phyloP scores from a whole-genome alignment of 1,140 invertebrate genomes.

The Agrypnia vestita region DNA sequence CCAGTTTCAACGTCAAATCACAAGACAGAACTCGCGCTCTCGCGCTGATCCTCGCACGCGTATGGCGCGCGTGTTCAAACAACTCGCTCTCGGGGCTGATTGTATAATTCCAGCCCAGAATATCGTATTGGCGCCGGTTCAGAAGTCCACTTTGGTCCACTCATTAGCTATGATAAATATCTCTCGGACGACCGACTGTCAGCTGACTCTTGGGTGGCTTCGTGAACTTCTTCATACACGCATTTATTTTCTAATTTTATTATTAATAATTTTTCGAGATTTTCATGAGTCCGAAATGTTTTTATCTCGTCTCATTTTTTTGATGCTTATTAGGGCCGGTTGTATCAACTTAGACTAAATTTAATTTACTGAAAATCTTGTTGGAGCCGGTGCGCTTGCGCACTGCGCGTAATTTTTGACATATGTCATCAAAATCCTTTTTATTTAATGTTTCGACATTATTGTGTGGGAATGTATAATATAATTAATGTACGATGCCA shows the following conservation, averaged over 20 bases:
- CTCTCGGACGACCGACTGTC: slow-evolving; percentile 21
- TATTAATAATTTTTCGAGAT: slow-evolving; percentile 29
- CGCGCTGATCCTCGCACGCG: no score
- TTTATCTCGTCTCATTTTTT: slow-evolving; percentile 8
- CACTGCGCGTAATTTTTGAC: no score
- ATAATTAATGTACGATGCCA: no score
- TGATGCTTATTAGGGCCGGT: no score
- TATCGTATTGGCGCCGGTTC: slow-evolving; percentile 22
- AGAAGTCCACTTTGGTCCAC: slow-evolving; percentile 42
- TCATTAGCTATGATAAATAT: slow-evolving; percentile 60
- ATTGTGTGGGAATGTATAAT: no score
- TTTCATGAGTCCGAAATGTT: neutral
- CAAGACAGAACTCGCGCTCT: no score
- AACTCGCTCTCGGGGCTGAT: neutral
- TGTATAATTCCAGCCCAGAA: neutral
- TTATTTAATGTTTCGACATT: no score
- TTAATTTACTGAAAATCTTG: no score
- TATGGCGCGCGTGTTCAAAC: neutral
- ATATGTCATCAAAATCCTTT: no score
- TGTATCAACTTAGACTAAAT: no score
- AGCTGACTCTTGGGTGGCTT: slow-evolving; percentile 32
- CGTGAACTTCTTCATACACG: neutral
- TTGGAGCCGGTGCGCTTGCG: no score
- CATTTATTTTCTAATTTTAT: slow-evolving; percentile 37
- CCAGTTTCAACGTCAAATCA: no score